Evolutionary conservation across 2,888 invertebrate species (phyloP), one percentile per base, ranked within the genome.

Genomic region (Bursaphelenchus okinawaensis): DNA sequence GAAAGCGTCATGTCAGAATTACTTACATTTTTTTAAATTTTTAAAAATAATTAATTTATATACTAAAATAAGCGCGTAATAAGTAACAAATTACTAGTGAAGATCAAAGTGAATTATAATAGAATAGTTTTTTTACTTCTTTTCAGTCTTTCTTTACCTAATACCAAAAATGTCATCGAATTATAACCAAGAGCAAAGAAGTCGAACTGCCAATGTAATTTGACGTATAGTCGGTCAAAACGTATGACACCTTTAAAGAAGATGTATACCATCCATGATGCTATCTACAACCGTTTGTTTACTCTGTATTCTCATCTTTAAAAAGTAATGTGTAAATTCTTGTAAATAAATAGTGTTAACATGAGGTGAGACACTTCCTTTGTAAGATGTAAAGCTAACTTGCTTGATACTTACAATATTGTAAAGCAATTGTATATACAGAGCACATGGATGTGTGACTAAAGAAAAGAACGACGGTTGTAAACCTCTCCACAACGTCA

Each of bases 171-270:
- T 23, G 64, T 60, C 40, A 66, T 22, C 22, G 65, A 27, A 52
- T 75, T 75, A 61, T 71, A 73, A 16, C 62, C 67, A 22, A 75
- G 66, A 3, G 75, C 69, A 51, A 73, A 55, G 52, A 74, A 74
- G 65, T 75, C 71, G 62, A 65, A 75, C 16, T 60, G 65, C 67
- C 66, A 74, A 51, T 75, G 75, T 22, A 76, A 50, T 51, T 68
- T 63, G n/a, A 74, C 58, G 26, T 67, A 68, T 9, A 55, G 23
- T n/a, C 70, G 63, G 28, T 75, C 70, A 59, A 76, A 76, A 22
- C 58, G 54, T 9, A 74, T 31, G 26, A 75, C 52, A 8, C 73
- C 75, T 20, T 66, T 67, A 20, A 68, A 31, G 20, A 75, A 65
- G 16, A 67, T 62, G 31, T 69, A 52, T 7, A 65, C 66, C 67